A percentile compares a stretch with the other conserved stretches of the same genome.
Conservation (phyloP, 2,888 invertebrate species). For the Hydrotaea diabolus region DNA sequence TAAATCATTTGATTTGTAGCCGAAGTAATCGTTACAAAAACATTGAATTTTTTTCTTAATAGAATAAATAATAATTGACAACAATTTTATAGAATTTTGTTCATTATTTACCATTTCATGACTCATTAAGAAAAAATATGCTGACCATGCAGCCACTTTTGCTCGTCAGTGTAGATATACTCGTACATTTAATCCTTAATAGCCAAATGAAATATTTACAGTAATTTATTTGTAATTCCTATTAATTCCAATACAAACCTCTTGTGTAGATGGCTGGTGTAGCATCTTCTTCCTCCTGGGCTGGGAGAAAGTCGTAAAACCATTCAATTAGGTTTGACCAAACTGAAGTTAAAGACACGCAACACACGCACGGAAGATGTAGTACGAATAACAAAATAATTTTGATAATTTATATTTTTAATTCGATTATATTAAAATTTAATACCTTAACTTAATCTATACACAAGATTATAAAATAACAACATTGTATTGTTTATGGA, state of each 20-base stretch:
- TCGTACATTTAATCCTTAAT: background rate
- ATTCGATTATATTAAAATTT: constrained; percentile 59
- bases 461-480: constrained; percentile 26
- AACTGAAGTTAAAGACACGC: constrained; percentile 27
- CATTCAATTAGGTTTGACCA: constrained; percentile 31
- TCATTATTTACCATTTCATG: no score
- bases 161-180: background rate
- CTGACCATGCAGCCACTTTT: no score
- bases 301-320: background rate
- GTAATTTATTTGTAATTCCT: constrained; percentile 33
- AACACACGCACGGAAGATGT: background rate
- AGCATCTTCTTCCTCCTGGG: background rate
- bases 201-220: constrained; percentile 41
- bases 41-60: no score
- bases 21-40: no score
- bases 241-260: constrained; percentile 41
- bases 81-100: no score
- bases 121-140: no score
- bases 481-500: background rate
- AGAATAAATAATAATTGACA: no score
- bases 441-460: constrained; percentile 58
- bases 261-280: background rate
- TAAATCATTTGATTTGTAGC: no score
- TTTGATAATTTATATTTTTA: constrained; percentile 60
- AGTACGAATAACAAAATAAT: constrained; percentile 44